A percentile compares a stretch with the other conserved stretches of the same genome.
Evolutionary conservation across 1,140 invertebrate species (phyloP).

Genomic region (Lasioglossum baleicum): DNA sequence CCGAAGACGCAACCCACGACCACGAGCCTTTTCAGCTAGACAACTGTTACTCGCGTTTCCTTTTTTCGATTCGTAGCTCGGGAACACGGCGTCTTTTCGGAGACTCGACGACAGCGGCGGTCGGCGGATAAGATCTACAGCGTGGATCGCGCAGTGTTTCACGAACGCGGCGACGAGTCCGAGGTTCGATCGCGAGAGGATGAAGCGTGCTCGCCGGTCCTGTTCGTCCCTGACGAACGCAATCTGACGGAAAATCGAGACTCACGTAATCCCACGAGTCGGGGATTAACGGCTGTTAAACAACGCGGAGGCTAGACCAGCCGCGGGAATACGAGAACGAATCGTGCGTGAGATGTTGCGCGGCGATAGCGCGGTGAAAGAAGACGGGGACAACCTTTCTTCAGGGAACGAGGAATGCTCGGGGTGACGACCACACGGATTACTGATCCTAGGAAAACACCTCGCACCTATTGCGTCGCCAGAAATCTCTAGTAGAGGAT

Average conservation of each 20-base stretch:
- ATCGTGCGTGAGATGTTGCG: conserved; percentile 43
- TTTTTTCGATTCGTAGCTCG: too few relatives aligned
- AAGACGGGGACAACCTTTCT: neutral
- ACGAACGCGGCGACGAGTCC: neutral
- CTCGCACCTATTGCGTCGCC: conserved; percentile 30
- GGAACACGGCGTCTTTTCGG: conserved; percentile 1
- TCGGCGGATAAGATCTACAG: conserved; percentile 39
- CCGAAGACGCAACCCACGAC: too few relatives aligned
- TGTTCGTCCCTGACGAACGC: neutral
- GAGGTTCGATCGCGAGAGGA: neutral
- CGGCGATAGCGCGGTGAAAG: conserved; percentile 40
- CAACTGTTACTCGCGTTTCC: neutral
- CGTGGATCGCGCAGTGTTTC: conserved; percentile 5
- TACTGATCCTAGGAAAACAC: conserved; percentile 57
- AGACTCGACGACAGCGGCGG: conserved; percentile 2
- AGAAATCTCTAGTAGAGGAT: conserved; percentile 9
- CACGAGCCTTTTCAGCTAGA: neutral
- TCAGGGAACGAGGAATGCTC: neutral
- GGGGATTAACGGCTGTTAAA: conserved; percentile 70
- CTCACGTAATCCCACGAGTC: conserved; percentile 63
- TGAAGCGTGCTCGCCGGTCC: neutral
- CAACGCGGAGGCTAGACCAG: conserved; percentile 42
- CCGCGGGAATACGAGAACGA: conserved; percentile 26
- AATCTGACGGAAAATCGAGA: conserved; percentile 71
- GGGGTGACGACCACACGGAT: conserved; percentile 51